phyloP scores from a whole-genome alignment of 1,140 invertebrate genomes.

The Leptonema lineaticorne region DNA sequence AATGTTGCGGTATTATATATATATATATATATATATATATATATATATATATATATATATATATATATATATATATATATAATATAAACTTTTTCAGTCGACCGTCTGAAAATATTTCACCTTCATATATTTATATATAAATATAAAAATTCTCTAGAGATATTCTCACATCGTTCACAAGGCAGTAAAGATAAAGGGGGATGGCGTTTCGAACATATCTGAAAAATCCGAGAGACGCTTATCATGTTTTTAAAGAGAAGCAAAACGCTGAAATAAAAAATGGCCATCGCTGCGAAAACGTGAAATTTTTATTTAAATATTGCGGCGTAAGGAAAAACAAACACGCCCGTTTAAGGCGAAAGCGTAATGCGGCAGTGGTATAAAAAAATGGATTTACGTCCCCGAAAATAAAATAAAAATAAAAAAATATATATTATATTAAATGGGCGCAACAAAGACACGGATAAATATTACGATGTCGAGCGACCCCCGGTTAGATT shows the following conservation, averaged over 20 bases:
- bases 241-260: no score
- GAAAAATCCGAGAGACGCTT: no score
- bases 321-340: not conserved
- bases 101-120: not conserved
- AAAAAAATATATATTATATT: not conserved
- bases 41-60: not conserved
- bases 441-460: not conserved
- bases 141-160: not conserved
- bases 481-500: not conserved
- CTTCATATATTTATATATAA: not conserved
- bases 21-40: not conserved
- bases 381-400: no score
- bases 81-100: not conserved
- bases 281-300: not conserved
- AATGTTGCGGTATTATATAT: not conserved
- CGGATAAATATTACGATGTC: not conserved
- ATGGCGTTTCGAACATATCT: not conserved
- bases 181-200: not conserved
- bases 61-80: not conserved
- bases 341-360: not conserved
- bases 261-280: no score
- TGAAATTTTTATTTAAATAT: not conserved
- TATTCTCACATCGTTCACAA: not conserved
- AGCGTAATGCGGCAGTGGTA: not conserved
- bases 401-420: not conserved